Percentiles rank a stretch among this genome's conserved stretches.
Conservation (phyloP, 30 jellyfish, hydroid and myxozoan species). For the Turritopsis dohrnii region DNA sequence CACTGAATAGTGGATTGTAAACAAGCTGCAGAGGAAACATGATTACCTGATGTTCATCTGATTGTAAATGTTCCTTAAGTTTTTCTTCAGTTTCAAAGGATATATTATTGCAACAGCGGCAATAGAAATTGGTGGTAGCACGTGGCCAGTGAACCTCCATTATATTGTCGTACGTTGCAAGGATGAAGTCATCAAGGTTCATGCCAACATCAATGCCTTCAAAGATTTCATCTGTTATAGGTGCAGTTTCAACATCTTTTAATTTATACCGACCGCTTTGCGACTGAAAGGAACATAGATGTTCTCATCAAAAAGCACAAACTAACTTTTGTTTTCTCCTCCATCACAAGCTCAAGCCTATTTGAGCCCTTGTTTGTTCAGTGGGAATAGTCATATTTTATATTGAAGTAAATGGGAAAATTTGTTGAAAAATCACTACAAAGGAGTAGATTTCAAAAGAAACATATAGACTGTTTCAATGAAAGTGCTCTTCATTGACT, state of each 20-base stretch:
- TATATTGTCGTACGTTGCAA: conserved; percentile 1
- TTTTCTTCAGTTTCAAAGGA: not conserved
- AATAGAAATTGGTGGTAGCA: not conserved
- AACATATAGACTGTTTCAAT: too few species aligned
- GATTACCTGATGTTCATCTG: not conserved
- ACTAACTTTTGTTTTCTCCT: not conserved
- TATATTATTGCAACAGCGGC: not conserved
- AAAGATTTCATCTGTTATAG: conserved; percentile 6
- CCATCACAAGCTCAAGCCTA: not conserved
- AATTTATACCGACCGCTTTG: not conserved
- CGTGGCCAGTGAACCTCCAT: conserved; percentile 13
- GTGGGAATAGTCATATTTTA: too few species aligned
- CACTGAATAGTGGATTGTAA: too few species aligned
- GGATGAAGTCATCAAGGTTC: conserved; percentile 2
- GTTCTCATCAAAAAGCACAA: not conserved
- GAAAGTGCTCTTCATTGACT: too few species aligned
- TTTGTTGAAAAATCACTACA: too few species aligned
- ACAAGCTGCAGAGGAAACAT: not conserved
- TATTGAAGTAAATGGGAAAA: too few species aligned
- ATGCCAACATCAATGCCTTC: not conserved
- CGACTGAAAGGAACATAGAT: not conserved
- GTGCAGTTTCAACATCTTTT: not conserved
- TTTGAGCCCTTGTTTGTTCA: too few species aligned
- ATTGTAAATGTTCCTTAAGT: conserved; percentile 1
- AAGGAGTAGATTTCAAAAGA: too few species aligned